Conservation (phyloP, 2,797 vertebrate species). For the Dermochelys coriacea region DNA sequence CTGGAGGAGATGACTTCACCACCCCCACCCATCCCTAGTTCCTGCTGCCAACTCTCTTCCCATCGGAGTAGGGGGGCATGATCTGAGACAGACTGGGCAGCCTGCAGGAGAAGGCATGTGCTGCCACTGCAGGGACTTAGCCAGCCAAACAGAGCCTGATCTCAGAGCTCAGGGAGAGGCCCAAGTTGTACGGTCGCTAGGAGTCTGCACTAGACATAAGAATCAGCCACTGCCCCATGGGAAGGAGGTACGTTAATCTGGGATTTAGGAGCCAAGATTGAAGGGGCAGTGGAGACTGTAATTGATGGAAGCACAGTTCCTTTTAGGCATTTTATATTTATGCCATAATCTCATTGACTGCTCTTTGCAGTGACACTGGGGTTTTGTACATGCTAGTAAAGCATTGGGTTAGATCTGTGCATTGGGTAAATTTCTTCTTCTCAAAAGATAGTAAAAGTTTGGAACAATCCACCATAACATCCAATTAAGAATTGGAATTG, state of each 20-base stretch:
- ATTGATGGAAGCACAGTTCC: fast-evolving
- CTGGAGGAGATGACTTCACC: background rate
- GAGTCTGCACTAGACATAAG: background rate
- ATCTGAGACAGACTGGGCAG: background rate
- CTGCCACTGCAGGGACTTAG: background rate
- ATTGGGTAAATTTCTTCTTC: background rate
- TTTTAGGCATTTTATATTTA: background rate
- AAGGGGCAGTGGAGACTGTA: background rate
- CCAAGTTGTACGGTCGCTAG: no score
- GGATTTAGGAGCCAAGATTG: background rate
- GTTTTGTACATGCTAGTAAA: background rate
- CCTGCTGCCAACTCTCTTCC: background rate
- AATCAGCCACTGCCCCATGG: background rate
- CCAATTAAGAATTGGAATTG: background rate
- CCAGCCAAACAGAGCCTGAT: background rate
- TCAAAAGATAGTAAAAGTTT: background rate
- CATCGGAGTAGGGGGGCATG: background rate
- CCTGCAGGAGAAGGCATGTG: background rate
- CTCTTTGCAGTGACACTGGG: background rate
- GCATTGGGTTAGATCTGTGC: background rate
- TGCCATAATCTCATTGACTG: background rate
- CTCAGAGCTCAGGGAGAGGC: background rate
- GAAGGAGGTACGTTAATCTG: background rate
- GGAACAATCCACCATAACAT: background rate
- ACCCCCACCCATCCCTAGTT: background rate